Base-by-base conservation (phyloP, 2,113 vertebrate genomes). In the Arvicanthis niloticus region DNA sequence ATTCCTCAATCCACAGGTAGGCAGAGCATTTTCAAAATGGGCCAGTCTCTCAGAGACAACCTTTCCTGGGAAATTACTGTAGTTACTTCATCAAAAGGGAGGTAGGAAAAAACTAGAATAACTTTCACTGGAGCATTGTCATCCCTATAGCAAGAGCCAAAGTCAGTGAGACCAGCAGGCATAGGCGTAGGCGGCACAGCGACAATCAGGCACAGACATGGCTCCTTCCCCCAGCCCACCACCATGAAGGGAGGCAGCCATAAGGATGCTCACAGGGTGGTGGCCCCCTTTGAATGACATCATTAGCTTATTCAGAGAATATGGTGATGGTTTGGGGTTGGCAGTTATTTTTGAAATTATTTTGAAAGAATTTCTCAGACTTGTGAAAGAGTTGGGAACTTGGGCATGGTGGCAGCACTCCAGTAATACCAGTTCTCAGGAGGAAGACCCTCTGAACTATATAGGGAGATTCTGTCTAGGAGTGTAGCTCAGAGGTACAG, bases 121-220 rank as follows among this genome's bases (percentile, higher is more conserved):
- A n/a, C 12, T 84, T 62, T 91, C 5, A 45, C 68, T 19, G 2
- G 40, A 78, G 67, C 5, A 0, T 42, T 67, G 76, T 24, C 89
- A 37, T n/a, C 67, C 42, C 77, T 19, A 29, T 0, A 37, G 60
- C 70, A 31, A 58, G 42, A 67, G 56, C 70, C 58, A 34, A 12
- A 51, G 45, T 42, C 48, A 67, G 7, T 19, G 15, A 51, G 77
- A 26, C 4, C 16, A 0, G 4, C 5, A 12, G 29, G 70, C 15
- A n/a, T 15, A 0, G 13, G 13, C 0, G 7, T 2, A 0, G 53
- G 51, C 1, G 3, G 34, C 15, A 0, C 13, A 0, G 0, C 0
- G 1, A 11, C 0, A 16, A 16, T 73, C 26, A 53, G 31, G 22
- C 7, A 3, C 0, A 0, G 0, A 9, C 34, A 15, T 5, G 56